Conservation (phyloP, 2,113 vertebrate genomes). For the Prietella phreatophila region DNA sequence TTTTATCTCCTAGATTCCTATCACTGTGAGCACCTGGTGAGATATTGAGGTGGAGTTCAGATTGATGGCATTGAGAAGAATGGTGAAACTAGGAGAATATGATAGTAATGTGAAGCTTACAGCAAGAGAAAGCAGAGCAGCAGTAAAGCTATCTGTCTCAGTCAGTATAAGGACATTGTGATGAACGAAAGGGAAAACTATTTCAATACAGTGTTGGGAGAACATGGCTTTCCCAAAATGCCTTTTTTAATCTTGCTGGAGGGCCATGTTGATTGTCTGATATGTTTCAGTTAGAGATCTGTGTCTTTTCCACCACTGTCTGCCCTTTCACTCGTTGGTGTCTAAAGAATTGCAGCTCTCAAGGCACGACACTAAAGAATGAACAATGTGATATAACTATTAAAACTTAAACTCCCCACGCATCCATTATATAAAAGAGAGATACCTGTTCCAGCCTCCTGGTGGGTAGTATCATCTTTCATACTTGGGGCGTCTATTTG, state of each 20-base stretch:
- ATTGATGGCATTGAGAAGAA: constrained; percentile 28
- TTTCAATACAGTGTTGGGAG: constrained; percentile 30
- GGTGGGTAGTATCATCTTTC: background rate
- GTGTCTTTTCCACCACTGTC: constrained; percentile 41
- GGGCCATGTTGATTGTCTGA: constrained; percentile 45
- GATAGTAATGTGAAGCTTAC: background rate
- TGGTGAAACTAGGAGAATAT: constrained; percentile 19
- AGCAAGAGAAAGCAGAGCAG: background rate
- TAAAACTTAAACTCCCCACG: constrained; percentile 3
- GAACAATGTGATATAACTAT: constrained; percentile 29
- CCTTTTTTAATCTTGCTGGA: constrained; percentile 41
- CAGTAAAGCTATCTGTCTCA: constrained; percentile 44
- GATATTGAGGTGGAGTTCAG: constrained; percentile 25
- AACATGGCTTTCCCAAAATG: constrained; percentile 32
- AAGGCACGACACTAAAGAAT: constrained; percentile 33
- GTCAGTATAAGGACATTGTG: constrained; percentile 31
- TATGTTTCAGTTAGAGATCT: constrained; percentile 32
- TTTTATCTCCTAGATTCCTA: constrained; percentile 10
- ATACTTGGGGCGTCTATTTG: background rate
- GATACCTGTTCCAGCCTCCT: background rate
- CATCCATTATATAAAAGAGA: background rate
- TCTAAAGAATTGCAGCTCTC: constrained; percentile 41
- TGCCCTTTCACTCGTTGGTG: constrained; percentile 42
- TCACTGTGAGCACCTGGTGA: constrained; percentile 33
- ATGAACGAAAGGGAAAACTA: constrained; percentile 32